Evolutionary conservation across 2,888 invertebrate genomes (phyloP), one percentile per base, ranked within the genome.

Genomic region (Hesperia comma): DNA sequence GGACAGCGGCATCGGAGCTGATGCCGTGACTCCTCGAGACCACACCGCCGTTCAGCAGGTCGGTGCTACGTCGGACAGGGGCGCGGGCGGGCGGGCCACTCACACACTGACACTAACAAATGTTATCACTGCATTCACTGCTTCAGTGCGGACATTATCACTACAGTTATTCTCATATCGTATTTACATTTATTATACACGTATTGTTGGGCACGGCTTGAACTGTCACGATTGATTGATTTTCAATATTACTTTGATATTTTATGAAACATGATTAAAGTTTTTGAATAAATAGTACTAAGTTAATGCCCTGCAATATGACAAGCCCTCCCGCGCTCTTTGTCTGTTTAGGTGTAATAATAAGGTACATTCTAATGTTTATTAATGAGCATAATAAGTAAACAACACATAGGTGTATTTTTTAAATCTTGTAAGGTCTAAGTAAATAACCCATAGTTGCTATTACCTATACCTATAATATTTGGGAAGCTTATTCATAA

Each of bases 1-100:
- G 33, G 99, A 99, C 93, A 97, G 97, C 83, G 99, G 99, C 73
- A 98, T 99, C 83, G 98, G 98, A 72, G 97, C 98, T 46, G 97
- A 98, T 83, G 97, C 98, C 76, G 97, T 98, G 85, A 98, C 98
- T 70, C 98, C 98, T 72, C 94, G 97, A 80, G 97, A 97, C 91
- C 97, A 97, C 93, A 96, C 96, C 83, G 95, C 96, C 85, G 95
- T 97, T 79, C 97, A 97, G 93, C 97, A 97, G 96, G 97, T 97
- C 93, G 94, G 94, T 94, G 83, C 76, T 67, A 76, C 80, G 77
- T 74, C 70, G 67, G 73, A 62, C 66, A 73, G 72, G 85, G 87
- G 88, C 86, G 90, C 86, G 90, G 88, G 90, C 89, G 88, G 89
- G 88, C 88, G 79, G 82, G 84, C 84, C 83, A 82, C 72, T 70